phyloP scores from a whole-genome alignment of 2,113 vertebrate species.

The Emberiza fucata region DNA sequence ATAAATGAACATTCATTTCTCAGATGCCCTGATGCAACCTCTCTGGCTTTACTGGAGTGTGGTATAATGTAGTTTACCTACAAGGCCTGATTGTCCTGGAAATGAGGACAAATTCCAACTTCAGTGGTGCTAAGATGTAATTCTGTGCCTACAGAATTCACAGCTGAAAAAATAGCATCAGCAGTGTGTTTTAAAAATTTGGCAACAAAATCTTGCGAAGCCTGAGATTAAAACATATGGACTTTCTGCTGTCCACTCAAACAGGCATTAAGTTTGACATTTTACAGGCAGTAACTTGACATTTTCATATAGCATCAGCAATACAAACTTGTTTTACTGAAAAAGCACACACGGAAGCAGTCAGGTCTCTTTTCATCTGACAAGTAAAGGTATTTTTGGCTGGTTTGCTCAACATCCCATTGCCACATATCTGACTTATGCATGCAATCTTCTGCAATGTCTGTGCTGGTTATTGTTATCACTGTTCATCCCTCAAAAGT shows the following conservation, averaged over 20 bases:
- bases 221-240: background rate
- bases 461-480: background rate
- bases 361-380: background rate
- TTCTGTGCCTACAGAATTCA: background rate
- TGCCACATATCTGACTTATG: background rate
- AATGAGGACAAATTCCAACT: background rate
- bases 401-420: background rate
- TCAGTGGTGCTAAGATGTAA: background rate
- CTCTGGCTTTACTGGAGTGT: background rate
- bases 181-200: background rate
- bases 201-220: background rate
- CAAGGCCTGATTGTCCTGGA: background rate
- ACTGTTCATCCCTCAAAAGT: background rate
- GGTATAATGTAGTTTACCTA: background rate
- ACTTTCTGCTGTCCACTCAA: background rate
- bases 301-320: background rate
- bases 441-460: background rate
- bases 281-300: background rate
- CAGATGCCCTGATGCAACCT: background rate
- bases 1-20: conserved; percentile 13
- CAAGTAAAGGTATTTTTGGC: background rate
- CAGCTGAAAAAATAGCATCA: background rate
- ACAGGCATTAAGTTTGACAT: background rate
- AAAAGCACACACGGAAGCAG: background rate
- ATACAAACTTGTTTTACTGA: background rate